These are phyloP conservation scores for Parnassius glacialis DNA, from an alignment of 2,888 invertebrate genomes.

Conservation along the genomic window DNA sequence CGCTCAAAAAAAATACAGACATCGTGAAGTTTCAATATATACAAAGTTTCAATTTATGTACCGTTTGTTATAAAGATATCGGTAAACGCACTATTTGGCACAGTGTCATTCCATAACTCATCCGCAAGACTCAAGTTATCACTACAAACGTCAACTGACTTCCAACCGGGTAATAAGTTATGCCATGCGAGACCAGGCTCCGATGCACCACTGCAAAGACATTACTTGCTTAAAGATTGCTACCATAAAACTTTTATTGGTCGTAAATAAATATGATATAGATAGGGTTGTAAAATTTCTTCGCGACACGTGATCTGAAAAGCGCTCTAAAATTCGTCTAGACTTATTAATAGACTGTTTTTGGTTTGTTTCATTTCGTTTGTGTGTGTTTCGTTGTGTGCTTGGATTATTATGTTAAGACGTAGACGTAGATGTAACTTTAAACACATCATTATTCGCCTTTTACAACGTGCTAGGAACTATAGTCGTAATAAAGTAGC, in stretches of 20 bases:
- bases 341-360: conserved; percentile 11
- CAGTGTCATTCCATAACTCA: conserved; percentile 7
- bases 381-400: neutral
- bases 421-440: too few species aligned
- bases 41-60: too few species aligned
- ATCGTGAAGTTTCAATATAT: too few species aligned
- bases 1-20: too few species aligned
- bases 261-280: conserved; percentile 36
- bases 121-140: conserved; percentile 9
- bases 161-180: conserved; percentile 12
- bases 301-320: conserved; percentile 2
- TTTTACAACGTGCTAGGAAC: too few species aligned
- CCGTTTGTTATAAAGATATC: neutral
- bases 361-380: conserved; percentile 8
- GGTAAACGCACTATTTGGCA: conserved; percentile 1
- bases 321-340: conserved; percentile 22
- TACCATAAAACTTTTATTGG: conserved; percentile 57
- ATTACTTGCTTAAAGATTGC: conserved; percentile 37
- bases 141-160: conserved; percentile 7
- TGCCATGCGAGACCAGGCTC: conserved; percentile 1
- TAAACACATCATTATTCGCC: too few species aligned
- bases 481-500: too few species aligned
- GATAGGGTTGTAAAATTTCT: conserved; percentile 10
- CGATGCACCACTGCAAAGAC: conserved; percentile 28
- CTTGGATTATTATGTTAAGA: too few species aligned